Percentiles rank a stretch among this genome's conserved stretches.
phyloP scores from a whole-genome alignment of 2,797 vertebrate species.

The Sebastes iracundus region DNA sequence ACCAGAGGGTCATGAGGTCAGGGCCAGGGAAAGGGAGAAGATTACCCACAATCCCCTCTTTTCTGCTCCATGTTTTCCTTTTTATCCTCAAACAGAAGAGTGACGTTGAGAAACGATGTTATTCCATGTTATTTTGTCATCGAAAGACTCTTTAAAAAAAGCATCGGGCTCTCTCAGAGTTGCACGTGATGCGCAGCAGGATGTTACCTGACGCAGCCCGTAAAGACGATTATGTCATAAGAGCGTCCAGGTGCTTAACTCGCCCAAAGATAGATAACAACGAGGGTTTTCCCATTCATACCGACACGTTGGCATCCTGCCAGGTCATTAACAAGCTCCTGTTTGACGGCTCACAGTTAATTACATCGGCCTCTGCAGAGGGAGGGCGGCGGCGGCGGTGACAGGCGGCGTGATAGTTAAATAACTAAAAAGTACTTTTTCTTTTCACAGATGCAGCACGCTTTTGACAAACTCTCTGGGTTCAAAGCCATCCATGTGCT shows the following conservation, averaged over 20 bases:
- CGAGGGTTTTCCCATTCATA: constrained; percentile 36
- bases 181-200: constrained; percentile 15
- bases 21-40: constrained; percentile 28
- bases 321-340: constrained; percentile 7
- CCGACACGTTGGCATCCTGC: neutral
- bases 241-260: constrained; percentile 39
- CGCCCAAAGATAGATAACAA: constrained; percentile 51
- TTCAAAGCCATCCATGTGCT: constrained; percentile 88
- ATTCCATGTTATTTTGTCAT: neutral
- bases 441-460: constrained; percentile 87
- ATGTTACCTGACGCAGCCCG: constrained; percentile 32
- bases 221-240: constrained; percentile 66
- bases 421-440: neutral
- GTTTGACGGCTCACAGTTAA: constrained; percentile 22
- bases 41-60: constrained; percentile 38
- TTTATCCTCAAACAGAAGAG: neutral
- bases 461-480: constrained; percentile 89
- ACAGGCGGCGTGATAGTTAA: neutral
- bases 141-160: neutral
- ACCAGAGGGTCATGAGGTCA: constrained; percentile 21
- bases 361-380: neutral
- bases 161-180: neutral
- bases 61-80: neutral
- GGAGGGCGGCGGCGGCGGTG: neutral
- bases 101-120: neutral